Evolutionary conservation across 1,140 invertebrate species (phyloP).

Genomic region (Aleiodes sp.): DNA sequence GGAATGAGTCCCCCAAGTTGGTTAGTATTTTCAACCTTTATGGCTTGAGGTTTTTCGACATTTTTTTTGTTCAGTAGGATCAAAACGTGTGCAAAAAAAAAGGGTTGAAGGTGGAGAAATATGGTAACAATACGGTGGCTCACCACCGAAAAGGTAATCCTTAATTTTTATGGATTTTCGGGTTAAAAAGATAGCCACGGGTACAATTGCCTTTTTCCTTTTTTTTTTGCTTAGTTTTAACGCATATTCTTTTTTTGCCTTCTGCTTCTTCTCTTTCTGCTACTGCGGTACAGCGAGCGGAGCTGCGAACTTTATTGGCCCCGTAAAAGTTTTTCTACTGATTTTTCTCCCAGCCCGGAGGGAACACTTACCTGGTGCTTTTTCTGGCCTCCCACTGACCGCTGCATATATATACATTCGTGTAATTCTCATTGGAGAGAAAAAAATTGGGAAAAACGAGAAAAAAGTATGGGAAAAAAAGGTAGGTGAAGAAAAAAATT

Average conservation of each 20-base stretch:
- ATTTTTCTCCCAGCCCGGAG: not conserved
- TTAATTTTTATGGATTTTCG: constrained; percentile 50
- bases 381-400: constrained; percentile 5
- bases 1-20: not conserved
- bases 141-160: constrained; percentile 37
- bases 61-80: constrained; percentile 37
- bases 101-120: constrained; percentile 2
- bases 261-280: no score
- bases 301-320: constrained; percentile 34
- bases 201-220: constrained; percentile 10
- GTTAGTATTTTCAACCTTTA: not conserved
- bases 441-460: not conserved
- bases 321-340: constrained; percentile 23
- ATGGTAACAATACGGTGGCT: constrained; percentile 27
- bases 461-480: not conserved
- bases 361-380: constrained; percentile 16
- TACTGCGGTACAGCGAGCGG: not conserved
- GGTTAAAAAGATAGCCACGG: constrained; percentile 39
- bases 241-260: constrained; percentile 2
- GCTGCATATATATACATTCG: not conserved
- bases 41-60: constrained; percentile 38
- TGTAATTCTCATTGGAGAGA: not conserved
- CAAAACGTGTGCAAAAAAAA: constrained; percentile 36
- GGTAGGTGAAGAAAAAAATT: not conserved
- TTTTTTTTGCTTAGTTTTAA: constrained; percentile 1